Conservation (phyloP, 2,888 invertebrate genomes). For the Camponotus fellah region DNA sequence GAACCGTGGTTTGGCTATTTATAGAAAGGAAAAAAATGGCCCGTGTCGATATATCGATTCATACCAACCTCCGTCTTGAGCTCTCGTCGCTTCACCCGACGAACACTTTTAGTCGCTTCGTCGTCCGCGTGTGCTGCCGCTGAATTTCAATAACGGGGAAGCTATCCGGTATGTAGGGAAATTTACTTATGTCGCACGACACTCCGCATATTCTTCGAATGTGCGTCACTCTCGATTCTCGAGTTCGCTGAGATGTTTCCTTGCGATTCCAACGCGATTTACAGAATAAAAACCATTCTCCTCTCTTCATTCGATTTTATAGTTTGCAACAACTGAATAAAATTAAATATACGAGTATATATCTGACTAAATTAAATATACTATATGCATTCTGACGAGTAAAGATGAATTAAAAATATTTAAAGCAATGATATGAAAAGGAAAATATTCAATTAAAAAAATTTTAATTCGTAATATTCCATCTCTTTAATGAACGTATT, state of each 20-base stretch:
- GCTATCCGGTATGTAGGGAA: conserved; percentile 19
- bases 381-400: background rate
- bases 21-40: conserved; percentile 75
- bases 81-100: conserved; percentile 45
- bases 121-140: conserved; percentile 50
- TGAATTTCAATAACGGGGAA: conserved; percentile 65
- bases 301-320: background rate
- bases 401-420: background rate
- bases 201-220: background rate
- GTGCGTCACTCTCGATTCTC: conserved; percentile 27
- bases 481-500: background rate
- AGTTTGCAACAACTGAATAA: background rate
- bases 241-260: conserved; percentile 27
- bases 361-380: too few relatives aligned
- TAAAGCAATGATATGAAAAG: background rate
- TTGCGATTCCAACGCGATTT: conserved; percentile 26
- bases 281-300: background rate
- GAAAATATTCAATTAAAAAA: background rate
- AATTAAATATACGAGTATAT: background rate
- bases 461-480: background rate
- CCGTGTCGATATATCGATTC: conserved; percentile 78
- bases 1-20: conserved; percentile 73
- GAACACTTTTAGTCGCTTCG: conserved; percentile 62
- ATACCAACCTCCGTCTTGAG: conserved; percentile 71
- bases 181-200: conserved; percentile 38